phyloP scores from a whole-genome alignment of 2,797 vertebrate genomes.

The Alexandromys oeconomus region DNA sequence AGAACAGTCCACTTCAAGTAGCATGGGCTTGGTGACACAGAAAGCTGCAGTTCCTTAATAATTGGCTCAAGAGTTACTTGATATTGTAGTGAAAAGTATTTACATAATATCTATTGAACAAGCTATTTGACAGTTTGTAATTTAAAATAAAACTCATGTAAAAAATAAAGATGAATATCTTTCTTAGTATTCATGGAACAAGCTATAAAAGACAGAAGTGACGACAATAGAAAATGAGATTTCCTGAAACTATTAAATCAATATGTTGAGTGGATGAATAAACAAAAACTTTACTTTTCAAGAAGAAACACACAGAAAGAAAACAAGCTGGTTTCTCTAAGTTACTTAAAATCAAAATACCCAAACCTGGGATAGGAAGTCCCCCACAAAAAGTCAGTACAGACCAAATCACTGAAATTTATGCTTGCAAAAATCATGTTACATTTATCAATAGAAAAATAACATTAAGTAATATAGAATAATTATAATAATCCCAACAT shows the following conservation, averaged over 20 bases:
- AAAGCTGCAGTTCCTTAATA: background rate
- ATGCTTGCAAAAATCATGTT: background rate
- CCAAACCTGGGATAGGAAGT: background rate
- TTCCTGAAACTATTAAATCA: background rate
- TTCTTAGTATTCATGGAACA: background rate
- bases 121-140: background rate
- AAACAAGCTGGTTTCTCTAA: background rate
- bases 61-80: background rate
- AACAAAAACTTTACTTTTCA: background rate
- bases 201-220: background rate
- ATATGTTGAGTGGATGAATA: background rate
- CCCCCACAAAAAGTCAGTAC: background rate
- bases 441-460: background rate
- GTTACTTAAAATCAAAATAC: background rate
- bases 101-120: background rate
- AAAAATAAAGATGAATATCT: slow-evolving; percentile 25
- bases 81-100: background rate
- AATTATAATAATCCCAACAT: background rate
- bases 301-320: slow-evolving; percentile 11
- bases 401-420: background rate
- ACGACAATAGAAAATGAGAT: background rate
- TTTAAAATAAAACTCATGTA: background rate
- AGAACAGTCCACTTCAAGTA: background rate
- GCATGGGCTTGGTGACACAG: background rate
- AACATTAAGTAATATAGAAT: background rate